Percentiles rank a stretch among this genome's conserved stretches.
These are phyloP conservation scores for Sarcophaga subvicina DNA, from an alignment of 2,888 invertebrate species.

Conservation along the genomic window DNA sequence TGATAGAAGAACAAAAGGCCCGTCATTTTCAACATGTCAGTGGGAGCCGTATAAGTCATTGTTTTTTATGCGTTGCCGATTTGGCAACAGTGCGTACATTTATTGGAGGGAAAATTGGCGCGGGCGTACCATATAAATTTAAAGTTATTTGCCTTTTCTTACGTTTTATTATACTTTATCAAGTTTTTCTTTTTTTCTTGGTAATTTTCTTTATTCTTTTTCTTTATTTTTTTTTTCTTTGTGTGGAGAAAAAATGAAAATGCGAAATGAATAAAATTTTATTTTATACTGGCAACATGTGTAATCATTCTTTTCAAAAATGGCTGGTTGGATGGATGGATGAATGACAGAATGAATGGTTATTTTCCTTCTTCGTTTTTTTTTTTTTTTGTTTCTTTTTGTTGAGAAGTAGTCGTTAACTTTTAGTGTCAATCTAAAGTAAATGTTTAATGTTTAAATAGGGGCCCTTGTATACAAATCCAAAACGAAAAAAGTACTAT, in stretches of 20 bases:
- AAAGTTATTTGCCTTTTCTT: constrained; percentile 64
- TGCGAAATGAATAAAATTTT: constrained; percentile 79
- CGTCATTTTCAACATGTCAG: background rate
- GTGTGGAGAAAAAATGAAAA: constrained; percentile 14
- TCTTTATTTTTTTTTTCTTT: too few relatives aligned
- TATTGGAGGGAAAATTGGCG: constrained; percentile 44
- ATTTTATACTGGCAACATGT: constrained; percentile 79
- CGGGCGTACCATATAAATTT: constrained; percentile 69
- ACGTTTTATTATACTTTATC: constrained; percentile 1
- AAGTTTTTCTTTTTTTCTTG: too few relatives aligned
- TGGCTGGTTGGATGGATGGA: constrained; percentile 19
- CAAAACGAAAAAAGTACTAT: background rate
- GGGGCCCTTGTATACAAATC: background rate
- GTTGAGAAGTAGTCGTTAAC: constrained; percentile 58
- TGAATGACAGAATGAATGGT: constrained; percentile 43
- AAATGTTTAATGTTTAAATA: constrained; percentile 62
- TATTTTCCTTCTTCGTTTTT: constrained; percentile 34
- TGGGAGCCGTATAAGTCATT: constrained; percentile 64
- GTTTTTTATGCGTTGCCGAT: constrained; percentile 65
- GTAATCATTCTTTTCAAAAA: constrained; percentile 73
- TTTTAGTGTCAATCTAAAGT: constrained; percentile 66
- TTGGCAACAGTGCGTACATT: constrained; percentile 57
- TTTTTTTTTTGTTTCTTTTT: constrained; percentile 11
- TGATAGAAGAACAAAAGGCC: constrained; percentile 19
- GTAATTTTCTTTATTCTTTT: too few relatives aligned